These are phyloP conservation scores for Xestia rhomboidea DNA, from an alignment of 2,888 invertebrate species.

Conservation along the genomic window DNA sequence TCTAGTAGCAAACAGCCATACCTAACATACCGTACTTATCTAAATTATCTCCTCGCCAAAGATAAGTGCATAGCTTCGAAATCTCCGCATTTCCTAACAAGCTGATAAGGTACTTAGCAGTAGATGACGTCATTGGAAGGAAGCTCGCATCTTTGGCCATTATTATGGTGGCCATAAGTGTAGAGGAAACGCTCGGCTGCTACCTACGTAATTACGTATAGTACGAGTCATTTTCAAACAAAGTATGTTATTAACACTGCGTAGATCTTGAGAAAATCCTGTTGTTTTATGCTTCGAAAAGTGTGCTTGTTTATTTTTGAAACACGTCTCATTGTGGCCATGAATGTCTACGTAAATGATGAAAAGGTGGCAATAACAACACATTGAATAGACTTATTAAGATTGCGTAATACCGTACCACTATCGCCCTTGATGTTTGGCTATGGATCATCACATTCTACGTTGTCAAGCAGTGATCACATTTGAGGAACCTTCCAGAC, in stretches of 20 bases:
- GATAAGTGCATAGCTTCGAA: constrained; percentile 56
- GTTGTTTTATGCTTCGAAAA: background rate
- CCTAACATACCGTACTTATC: constrained; percentile 54
- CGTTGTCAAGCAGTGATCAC: background rate
- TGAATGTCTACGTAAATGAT: background rate
- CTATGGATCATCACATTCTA: background rate
- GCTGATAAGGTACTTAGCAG: constrained; percentile 24
- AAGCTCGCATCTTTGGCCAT: constrained; percentile 24
- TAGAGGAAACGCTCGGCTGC: constrained; percentile 33
- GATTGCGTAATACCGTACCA: background rate
- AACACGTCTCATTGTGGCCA: background rate
- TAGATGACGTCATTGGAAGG: constrained; percentile 35
- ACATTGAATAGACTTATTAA: background rate
- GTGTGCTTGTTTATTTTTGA: background rate
- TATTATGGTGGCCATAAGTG: constrained; percentile 28
- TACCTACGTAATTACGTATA: constrained; percentile 26
- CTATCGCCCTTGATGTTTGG: background rate
- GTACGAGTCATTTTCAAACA: constrained; percentile 32
- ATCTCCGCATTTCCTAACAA: constrained; percentile 41
- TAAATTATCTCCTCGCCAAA: constrained; percentile 45
- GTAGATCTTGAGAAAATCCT: constrained; percentile 30
- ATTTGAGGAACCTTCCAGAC: background rate
- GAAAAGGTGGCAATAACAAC: background rate
- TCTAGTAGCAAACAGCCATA: constrained; percentile 25
- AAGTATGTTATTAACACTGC: constrained; percentile 27